Conservation (phyloP, 2,888 invertebrate species). For the Nebria brevicollis region DNA sequence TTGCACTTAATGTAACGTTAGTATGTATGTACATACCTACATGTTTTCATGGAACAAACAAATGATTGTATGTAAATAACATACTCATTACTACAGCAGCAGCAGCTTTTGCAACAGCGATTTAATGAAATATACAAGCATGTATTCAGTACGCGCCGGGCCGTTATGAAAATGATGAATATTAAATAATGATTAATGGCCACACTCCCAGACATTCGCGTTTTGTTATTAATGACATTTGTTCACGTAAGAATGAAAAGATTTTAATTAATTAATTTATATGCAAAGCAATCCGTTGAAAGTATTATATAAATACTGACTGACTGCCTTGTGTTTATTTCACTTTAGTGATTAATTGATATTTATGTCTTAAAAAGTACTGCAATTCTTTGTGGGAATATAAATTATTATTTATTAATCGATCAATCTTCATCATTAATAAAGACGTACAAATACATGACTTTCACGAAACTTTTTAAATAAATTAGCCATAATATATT, state of each 20-base stretch:
- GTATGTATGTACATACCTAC: too few relatives aligned
- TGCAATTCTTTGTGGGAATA: neutral
- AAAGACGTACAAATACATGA: too few relatives aligned
- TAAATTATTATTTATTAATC: neutral
- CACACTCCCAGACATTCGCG: slow-evolving; percentile 27
- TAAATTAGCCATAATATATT: too few relatives aligned
- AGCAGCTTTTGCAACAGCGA: neutral
- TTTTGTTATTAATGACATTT: slow-evolving; percentile 35
- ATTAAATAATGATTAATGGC: slow-evolving; percentile 38
- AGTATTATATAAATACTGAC: neutral
- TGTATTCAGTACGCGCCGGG: neutral
- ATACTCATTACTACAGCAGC: neutral
- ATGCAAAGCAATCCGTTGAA: neutral
- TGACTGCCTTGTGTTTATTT: neutral
- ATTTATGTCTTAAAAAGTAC: neutral
- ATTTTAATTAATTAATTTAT: slow-evolving; percentile 24
- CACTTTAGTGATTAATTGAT: neutral
- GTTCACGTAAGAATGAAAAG: slow-evolving; percentile 35
- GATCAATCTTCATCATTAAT: neutral
- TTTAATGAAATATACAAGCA: neutral
- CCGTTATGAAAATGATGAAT: slow-evolving; percentile 39
- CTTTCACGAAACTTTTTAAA: too few relatives aligned
- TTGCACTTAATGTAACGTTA: too few relatives aligned
- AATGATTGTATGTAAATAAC: neutral
- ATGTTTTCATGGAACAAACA: too few relatives aligned